Evolutionary conservation across 2,888 invertebrate genomes (phyloP).

Genomic region (Macaria liturata): DNA sequence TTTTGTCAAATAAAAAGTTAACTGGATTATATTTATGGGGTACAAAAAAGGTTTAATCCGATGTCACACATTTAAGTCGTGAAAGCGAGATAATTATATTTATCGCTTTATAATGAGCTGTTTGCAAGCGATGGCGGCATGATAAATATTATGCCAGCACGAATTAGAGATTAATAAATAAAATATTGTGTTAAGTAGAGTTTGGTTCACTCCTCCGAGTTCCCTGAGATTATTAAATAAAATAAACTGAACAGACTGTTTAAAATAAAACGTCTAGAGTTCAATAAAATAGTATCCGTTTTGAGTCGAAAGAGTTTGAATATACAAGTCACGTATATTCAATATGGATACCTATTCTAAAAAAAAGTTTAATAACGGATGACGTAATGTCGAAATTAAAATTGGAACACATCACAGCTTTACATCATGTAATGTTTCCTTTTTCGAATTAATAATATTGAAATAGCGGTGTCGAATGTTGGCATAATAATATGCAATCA

Average conservation of each 20-base stretch:
- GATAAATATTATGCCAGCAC: constrained; percentile 32
- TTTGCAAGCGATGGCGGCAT: constrained; percentile 57
- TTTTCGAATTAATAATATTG: constrained; percentile 18
- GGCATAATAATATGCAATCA: constrained; percentile 57
- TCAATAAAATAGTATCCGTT: no score
- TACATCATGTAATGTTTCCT: no score
- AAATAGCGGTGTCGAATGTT: constrained; percentile 48
- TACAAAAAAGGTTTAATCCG: constrained; percentile 57
- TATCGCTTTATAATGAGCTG: constrained; percentile 79
- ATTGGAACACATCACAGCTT: no score
- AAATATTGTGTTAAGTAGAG: not conserved
- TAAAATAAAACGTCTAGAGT: no score
- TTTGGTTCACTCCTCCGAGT: no score
- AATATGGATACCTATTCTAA: not conserved
- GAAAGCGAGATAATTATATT: constrained; percentile 78
- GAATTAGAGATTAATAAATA: constrained; percentile 18
- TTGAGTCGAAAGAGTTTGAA: no score
- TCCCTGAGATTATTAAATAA: no score
- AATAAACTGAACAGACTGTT: no score
- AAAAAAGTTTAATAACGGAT: not conserved
- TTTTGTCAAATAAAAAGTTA: constrained; percentile 37
- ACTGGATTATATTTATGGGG: constrained; percentile 65
- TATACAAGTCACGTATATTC: no score
- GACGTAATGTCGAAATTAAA: no score
- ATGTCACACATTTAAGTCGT: constrained; percentile 61